phyloP scores from a whole-genome alignment of 2,113 vertebrate genomes.

The Sapajus apella region DNA sequence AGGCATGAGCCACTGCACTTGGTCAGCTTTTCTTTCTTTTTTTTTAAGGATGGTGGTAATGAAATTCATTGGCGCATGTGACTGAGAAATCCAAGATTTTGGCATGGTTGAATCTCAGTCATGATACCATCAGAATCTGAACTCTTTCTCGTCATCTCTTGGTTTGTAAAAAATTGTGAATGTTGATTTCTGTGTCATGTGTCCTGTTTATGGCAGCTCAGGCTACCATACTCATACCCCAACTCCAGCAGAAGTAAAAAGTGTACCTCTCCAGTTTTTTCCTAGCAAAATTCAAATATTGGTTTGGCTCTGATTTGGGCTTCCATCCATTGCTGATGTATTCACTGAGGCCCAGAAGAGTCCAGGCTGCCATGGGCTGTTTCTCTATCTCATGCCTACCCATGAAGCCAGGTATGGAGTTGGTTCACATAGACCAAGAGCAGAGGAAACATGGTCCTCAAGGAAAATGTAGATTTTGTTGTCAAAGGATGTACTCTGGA shows the following conservation, averaged over 20 bases:
- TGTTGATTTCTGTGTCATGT: slow-evolving; percentile 18
- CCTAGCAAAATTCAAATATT: neutral
- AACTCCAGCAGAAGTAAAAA: neutral
- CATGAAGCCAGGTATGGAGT: neutral
- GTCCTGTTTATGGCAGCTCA: neutral
- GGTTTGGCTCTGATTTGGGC: neutral
- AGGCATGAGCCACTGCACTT: too few relatives aligned
- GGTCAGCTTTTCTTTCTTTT: neutral
- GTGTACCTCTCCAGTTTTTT: neutral
- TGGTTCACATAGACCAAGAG: neutral
- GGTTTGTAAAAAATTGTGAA: neutral
- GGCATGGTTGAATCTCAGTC: neutral
- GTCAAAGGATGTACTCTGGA: neutral
- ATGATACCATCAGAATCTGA: neutral
- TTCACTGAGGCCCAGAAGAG: neutral
- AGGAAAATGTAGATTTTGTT: neutral
- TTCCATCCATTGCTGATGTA: neutral
- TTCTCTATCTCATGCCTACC: neutral
- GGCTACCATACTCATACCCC: neutral
- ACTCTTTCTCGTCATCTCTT: neutral
- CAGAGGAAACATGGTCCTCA: neutral
- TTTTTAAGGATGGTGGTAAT: neutral
- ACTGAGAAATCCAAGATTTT: neutral
- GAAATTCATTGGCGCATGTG: neutral
- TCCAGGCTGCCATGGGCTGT: neutral